A percentile compares a stretch with the other conserved stretches of the same genome.
Evolutionary conservation across 2,113 vertebrate species (phyloP).

Genomic region (Rhea pennata): DNA sequence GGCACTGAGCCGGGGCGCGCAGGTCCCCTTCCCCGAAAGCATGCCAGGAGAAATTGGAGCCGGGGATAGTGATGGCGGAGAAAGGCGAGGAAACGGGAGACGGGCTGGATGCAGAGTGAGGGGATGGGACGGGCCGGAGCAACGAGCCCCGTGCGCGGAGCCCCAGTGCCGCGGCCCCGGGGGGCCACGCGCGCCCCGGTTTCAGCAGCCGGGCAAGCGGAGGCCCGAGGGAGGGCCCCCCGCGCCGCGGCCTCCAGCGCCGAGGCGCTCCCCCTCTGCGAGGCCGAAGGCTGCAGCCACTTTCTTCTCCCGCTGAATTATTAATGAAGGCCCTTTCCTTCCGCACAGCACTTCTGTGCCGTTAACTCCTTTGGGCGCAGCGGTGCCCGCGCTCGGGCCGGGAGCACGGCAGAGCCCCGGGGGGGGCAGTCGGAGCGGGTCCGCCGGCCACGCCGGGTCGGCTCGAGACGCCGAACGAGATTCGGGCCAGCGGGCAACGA

Average conservation of each 20-base stretch:
- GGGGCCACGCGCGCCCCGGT: conserved; percentile 30
- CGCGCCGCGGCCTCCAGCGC: too few relatives aligned
- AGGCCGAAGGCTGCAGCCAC: conserved; percentile 1
- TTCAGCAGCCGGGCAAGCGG: conserved; percentile 65
- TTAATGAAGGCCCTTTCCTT: conserved; percentile 13
- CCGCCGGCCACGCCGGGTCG: not conserved
- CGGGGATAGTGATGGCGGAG: accelerated
- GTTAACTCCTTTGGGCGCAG: not conserved
- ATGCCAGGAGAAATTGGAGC: accelerated
- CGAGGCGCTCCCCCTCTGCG: not conserved
- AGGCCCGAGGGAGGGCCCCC: conserved; percentile 29
- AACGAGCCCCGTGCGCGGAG: not conserved
- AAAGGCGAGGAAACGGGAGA: not conserved
- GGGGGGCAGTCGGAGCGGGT: not conserved
- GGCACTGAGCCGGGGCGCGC: not conserved
- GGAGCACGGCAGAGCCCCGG: not conserved
- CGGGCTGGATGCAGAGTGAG: not conserved
- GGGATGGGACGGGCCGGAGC: not conserved
- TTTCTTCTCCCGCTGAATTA: conserved; percentile 42
- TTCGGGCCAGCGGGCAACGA: not conserved
- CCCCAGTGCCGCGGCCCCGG: not conserved
- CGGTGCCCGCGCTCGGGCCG: too few relatives aligned
- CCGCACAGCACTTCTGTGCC: not conserved
- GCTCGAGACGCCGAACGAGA: not conserved
- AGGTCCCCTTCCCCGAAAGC: not conserved